Evolutionary conservation across 2,113 vertebrate genomes (phyloP).

Genomic region (Apodemus sylvaticus): DNA sequence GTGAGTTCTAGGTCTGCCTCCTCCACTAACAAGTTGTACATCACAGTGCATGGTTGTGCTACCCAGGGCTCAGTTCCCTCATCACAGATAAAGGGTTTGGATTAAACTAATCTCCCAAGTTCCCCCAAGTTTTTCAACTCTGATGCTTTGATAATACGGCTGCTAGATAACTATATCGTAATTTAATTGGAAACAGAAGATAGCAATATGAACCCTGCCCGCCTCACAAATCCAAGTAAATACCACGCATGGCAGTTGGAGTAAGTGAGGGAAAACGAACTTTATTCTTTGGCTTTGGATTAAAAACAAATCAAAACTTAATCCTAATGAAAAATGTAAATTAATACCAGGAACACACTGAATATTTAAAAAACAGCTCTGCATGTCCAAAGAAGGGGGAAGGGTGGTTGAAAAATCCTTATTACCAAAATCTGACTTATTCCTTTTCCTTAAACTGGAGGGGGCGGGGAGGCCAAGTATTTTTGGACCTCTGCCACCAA

Average conservation of each 20-base stretch:
- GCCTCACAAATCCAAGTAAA: slow-evolving; percentile 73
- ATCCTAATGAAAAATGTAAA: slow-evolving; percentile 74
- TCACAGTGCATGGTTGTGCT: background rate
- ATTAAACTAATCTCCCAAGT: background rate
- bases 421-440: slow-evolving; percentile 79
- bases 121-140: slow-evolving; percentile 33
- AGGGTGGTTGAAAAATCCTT: background rate
- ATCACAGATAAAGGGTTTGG: slow-evolving; percentile 1
- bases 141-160: slow-evolving; percentile 49
- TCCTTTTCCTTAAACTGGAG: slow-evolving; percentile 77
- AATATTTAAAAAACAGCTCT: slow-evolving; percentile 79
- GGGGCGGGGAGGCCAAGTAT: slow-evolving; percentile 72
- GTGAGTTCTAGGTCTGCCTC: background rate
- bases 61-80: background rate
- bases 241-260: slow-evolving; percentile 65
- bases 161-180: slow-evolving; percentile 43
- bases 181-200: slow-evolving; percentile 75
- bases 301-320: slow-evolving; percentile 76
- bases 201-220: slow-evolving; percentile 55
- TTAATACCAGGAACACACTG: slow-evolving; percentile 60
- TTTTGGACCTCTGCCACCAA: slow-evolving; percentile 85
- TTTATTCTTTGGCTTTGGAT: slow-evolving; percentile 72
- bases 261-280: slow-evolving; percentile 73
- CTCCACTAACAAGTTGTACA: background rate
- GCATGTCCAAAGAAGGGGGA: slow-evolving; percentile 69